Conservation (phyloP, 2,113 vertebrate species). For the Otolemur garnettii region DNA sequence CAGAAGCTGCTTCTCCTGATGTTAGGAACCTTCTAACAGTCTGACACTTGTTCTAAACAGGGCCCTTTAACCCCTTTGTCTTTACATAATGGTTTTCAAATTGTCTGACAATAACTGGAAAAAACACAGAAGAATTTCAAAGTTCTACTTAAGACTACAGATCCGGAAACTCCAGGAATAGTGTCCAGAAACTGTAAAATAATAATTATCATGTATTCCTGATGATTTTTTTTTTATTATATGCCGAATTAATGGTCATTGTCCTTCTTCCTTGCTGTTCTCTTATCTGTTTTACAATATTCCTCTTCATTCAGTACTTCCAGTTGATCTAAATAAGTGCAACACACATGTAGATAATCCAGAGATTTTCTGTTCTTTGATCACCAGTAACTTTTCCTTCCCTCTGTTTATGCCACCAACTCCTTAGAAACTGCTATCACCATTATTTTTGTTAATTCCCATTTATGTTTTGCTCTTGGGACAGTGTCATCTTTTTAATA, state of each 20-base stretch:
- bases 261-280: too few relatives aligned
- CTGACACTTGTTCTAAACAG: too few relatives aligned
- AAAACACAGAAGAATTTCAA: background rate
- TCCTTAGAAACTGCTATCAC: background rate
- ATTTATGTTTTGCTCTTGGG: too few relatives aligned
- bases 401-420: background rate
- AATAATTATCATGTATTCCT: background rate
- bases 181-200: background rate
- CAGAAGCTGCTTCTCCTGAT: background rate
- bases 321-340: background rate
- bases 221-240: conserved; percentile 4
- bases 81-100: background rate
- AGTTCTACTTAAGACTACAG: background rate
- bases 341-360: background rate
- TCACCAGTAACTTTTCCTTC: background rate
- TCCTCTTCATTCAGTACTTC: background rate
- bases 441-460: too few relatives aligned
- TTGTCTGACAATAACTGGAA: background rate
- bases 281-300: background rate
- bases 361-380: background rate
- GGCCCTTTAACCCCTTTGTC: background rate
- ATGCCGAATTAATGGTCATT: background rate
- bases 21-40: background rate
- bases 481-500: too few relatives aligned
- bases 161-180: background rate